A percentile compares a stretch with the other conserved stretches of the same genome.
Conservation (phyloP, 1,140 invertebrate genomes). For the Drosophila tristis region DNA sequence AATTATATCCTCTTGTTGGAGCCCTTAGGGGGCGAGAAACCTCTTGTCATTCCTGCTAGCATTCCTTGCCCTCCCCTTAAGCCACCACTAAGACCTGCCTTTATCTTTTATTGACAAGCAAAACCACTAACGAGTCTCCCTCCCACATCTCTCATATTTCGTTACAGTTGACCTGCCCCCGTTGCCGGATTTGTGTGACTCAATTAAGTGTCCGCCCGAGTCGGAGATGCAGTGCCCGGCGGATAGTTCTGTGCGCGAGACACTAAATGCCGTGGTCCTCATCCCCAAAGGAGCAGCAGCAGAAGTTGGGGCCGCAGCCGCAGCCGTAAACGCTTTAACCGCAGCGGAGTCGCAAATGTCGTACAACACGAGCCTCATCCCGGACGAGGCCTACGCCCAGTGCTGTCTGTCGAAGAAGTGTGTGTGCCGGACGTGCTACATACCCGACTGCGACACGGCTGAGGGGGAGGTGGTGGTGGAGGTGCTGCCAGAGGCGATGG, state of each 20-base stretch:
- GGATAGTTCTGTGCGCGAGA: slow-evolving; percentile 68
- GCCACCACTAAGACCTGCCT: slow-evolving; percentile 31
- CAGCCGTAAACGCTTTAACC: too few relatives aligned
- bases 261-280: slow-evolving; percentile 51
- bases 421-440: slow-evolving; percentile 72
- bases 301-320: too few relatives aligned
- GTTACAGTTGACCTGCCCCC: slow-evolving; percentile 50
- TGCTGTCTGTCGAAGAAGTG: slow-evolving; percentile 75
- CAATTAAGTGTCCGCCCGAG: slow-evolving; percentile 68
- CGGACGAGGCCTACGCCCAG: slow-evolving; percentile 53
- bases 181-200: slow-evolving; percentile 58
- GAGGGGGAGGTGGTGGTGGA: slow-evolving; percentile 62
- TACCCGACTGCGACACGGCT: slow-evolving; percentile 60
- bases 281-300: neutral
- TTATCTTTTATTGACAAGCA: neutral
- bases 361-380: slow-evolving; percentile 43
- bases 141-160: slow-evolving; percentile 13
- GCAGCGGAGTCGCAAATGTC: neutral
- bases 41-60: too few relatives aligned
- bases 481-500: slow-evolving; percentile 57
- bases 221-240: slow-evolving; percentile 72
- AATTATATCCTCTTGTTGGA: too few relatives aligned
- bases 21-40: too few relatives aligned
- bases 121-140: neutral
- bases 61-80: neutral